Base-by-base conservation (phyloP, 1,140 invertebrate genomes). In the Drosophila melanica region DNA sequence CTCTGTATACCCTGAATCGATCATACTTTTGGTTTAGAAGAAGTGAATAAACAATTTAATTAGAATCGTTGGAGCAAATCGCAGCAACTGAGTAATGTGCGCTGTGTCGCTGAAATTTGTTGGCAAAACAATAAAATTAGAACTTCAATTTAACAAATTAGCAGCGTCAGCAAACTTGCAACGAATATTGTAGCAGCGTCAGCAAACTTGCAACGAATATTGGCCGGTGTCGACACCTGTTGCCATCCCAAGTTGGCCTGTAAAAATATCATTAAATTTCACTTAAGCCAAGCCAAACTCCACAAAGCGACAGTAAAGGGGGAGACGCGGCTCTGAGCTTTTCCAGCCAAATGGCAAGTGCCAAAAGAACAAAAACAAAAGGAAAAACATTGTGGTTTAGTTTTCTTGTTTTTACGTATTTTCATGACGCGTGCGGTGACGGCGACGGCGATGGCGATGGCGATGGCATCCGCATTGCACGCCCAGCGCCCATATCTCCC, bases 211-310 rank as follows among this genome's bases (percentile, higher is more conserved):
- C 16, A 58, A 42, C 42, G 30, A 54, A 53, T 69, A 58, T 47
- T 55, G 58, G 58, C 75, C 50, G 63, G 45, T 30, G 53, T 27
- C 79, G 74, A 42, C 82, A 89, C 84, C 75, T 86, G 82, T 87
- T 89, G 82, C 64, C 57, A 48, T 2, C 14, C 53, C 44, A 55
- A 60, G 20, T 71, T 68, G 59, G 54, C 77, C 57, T 53, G 71
- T 64, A 62, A 78, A 69, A 77, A 82, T 82, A 82, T 76, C 82
- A 86, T 86, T 86, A 82, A 86, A 86, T 79, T 87, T 87, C 79
- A 82, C 79, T 86, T 86, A 82, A 86, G 79, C 55, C 64, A 57
- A 57, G 66, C 55, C n/a, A 53, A 78, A 71, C 66, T 47, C 20
- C 51, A 63, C 47, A 53, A 67, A 47, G 58, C 66, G 44, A 63